Percentiles rank a stretch among this genome's conserved stretches.
These are phyloP conservation scores for Petromus typicus DNA, from an alignment of 2,113 vertebrate species.

Conservation along the genomic window DNA sequence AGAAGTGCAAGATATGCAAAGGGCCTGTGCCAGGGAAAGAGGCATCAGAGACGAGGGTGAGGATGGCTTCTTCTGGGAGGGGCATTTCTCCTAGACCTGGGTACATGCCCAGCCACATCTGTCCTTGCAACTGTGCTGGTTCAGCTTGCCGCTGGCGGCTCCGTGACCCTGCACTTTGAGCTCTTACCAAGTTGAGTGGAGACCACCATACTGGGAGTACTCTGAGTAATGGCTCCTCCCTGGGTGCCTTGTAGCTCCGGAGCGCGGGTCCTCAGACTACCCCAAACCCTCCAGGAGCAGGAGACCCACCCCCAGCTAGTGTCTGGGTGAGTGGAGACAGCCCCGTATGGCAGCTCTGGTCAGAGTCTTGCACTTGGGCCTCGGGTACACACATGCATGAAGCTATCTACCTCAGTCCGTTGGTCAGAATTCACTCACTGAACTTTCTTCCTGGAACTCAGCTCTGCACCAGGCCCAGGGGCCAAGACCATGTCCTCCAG, in stretches of 20 bases:
- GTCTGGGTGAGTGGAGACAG: neutral
- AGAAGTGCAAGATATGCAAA: neutral
- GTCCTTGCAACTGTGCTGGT: neutral
- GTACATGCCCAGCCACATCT: neutral
- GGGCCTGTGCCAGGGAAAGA: neutral
- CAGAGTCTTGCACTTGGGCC: neutral
- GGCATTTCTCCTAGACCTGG: neutral
- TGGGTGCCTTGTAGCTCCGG: neutral
- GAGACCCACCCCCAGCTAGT: neutral
- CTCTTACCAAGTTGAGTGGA: neutral
- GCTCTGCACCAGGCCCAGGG: neutral
- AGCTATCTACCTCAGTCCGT: neutral
- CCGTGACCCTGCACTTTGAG: rapidly evolving
- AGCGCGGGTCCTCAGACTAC: neutral
- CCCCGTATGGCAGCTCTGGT: neutral
- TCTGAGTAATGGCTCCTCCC: neutral
- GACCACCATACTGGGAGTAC: neutral
- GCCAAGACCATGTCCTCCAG: neutral
- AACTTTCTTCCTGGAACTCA: neutral
- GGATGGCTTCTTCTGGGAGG: neutral
- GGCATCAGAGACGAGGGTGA: too few species aligned
- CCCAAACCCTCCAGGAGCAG: neutral
- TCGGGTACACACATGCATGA: neutral
- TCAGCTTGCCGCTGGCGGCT: neutral
- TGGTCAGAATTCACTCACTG: neutral